Conservation (phyloP, 2,888 invertebrate genomes). For the Polymixis flavicincta region DNA sequence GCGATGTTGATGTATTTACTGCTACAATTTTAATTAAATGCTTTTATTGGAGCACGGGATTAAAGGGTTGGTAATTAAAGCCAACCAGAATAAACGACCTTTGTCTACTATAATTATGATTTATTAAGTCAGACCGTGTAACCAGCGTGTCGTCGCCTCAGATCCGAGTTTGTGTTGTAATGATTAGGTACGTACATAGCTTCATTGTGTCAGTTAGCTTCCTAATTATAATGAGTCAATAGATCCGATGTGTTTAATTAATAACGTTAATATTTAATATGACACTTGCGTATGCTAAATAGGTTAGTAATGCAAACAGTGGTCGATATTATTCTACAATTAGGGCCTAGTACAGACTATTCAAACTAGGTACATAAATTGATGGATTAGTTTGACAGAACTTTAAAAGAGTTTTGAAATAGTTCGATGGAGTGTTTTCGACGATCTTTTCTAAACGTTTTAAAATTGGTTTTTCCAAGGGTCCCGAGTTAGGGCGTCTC, state of each 20-base stretch:
- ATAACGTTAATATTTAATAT: constrained; percentile 46
- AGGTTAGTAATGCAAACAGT: constrained; percentile 23
- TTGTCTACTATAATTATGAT: constrained; percentile 85
- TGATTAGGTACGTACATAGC: constrained; percentile 6
- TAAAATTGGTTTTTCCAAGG: not conserved
- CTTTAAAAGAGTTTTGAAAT: not conserved
- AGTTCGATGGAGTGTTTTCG: not conserved
- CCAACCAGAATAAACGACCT: constrained; percentile 85
- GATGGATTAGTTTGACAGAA: not conserved
- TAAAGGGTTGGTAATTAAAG: constrained; percentile 85
- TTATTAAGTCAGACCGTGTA: constrained; percentile 78
- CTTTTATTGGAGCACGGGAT: constrained; percentile 82
- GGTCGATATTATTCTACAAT: constrained; percentile 9
- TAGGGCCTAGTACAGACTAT: not conserved
- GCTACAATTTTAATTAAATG: constrained; percentile 85
- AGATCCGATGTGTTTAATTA: constrained; percentile 28
- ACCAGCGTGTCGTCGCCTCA: constrained; percentile 46
- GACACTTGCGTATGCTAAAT: constrained; percentile 17
- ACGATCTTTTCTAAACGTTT: not conserved
- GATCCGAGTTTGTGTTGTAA: constrained; percentile 33
- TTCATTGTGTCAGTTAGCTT: constrained; percentile 12
- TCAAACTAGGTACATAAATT: not conserved
- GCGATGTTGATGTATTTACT: constrained; percentile 74
- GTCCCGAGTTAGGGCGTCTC: not conserved
- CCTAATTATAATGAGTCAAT: constrained; percentile 40